A percentile compares a stretch with the other conserved stretches of the same genome.
phyloP scores from a whole-genome alignment of 2,797 vertebrate genomes.

The Sibirionetta formosa region DNA sequence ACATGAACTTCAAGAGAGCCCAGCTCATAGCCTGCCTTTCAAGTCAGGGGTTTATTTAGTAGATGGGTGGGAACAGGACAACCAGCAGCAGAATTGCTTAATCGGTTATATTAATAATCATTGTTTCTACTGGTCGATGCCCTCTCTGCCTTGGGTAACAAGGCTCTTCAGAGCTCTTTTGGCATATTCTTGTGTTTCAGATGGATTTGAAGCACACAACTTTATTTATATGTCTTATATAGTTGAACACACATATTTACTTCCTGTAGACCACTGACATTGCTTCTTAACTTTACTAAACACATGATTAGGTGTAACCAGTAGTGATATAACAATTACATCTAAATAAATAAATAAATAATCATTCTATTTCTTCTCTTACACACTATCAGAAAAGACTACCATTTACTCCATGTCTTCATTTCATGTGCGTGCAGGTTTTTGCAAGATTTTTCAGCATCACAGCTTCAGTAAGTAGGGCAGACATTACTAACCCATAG shows the following conservation, averaged over 20 bases:
- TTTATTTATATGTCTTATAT: background rate
- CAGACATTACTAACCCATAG: background rate
- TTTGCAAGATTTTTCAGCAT: background rate
- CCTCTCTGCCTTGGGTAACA: background rate
- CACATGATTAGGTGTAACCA: background rate
- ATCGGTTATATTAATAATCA: background rate
- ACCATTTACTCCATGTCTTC: background rate
- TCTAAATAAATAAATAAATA: too few species aligned
- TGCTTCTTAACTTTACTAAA: background rate
- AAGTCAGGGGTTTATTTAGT: background rate
- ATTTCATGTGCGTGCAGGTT: background rate
- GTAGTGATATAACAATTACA: background rate
- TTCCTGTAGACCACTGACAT: background rate
- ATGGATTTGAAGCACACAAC: background rate
- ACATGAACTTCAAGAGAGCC: too few species aligned
- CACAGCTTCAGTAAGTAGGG: background rate
- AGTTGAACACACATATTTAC: background rate
- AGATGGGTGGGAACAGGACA: background rate
- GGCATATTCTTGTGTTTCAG: background rate
- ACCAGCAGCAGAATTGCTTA: background rate
- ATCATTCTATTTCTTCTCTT: background rate
- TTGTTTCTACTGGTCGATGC: background rate
- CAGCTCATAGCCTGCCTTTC: background rate
- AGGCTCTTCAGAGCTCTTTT: background rate
- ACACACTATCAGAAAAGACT: background rate